Percentiles rank a stretch among this genome's conserved stretches.
Conservation (phyloP, 2,113 vertebrate genomes). For the Macquaria australasica region DNA sequence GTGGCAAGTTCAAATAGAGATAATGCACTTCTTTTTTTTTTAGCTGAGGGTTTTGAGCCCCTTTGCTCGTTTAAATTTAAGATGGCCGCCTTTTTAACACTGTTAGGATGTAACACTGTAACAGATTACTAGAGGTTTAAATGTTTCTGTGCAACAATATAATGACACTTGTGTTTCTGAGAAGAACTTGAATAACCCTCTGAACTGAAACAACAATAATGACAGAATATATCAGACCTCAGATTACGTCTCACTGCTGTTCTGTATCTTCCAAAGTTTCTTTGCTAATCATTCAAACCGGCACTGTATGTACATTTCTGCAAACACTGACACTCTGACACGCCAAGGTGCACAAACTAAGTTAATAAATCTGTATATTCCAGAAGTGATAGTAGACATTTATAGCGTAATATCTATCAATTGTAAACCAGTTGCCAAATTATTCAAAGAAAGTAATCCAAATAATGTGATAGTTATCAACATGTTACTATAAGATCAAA, state of each 20-base stretch:
- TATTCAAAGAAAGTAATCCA: constrained; percentile 51
- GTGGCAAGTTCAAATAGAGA: not conserved
- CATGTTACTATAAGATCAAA: constrained; percentile 34
- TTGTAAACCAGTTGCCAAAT: constrained; percentile 67
- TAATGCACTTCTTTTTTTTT: not conserved
- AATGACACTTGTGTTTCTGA: constrained; percentile 46
- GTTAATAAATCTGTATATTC: constrained; percentile 40
- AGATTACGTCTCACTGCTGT: not conserved
- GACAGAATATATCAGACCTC: constrained; percentile 12
- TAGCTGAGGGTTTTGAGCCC: not conserved
- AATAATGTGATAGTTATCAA: constrained; percentile 37
- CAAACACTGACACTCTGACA: constrained; percentile 33
- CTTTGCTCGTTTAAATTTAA: not conserved
- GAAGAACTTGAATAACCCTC: constrained; percentile 9
- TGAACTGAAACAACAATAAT: not conserved
- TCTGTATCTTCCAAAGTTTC: not conserved
- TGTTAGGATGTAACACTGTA: not conserved
- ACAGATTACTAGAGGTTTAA: not conserved
- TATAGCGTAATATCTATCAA: constrained; percentile 28
- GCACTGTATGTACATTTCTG: constrained; percentile 31
- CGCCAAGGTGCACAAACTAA: constrained; percentile 20
- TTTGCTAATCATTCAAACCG: constrained; percentile 43
- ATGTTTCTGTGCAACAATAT: constrained; percentile 24
- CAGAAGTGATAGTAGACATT: constrained; percentile 37
- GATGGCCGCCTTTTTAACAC: not conserved